A percentile compares a stretch with the other conserved stretches of the same genome.
Evolutionary conservation across 2,797 vertebrate genomes (phyloP).

Genomic region (Dallia pectoralis): DNA sequence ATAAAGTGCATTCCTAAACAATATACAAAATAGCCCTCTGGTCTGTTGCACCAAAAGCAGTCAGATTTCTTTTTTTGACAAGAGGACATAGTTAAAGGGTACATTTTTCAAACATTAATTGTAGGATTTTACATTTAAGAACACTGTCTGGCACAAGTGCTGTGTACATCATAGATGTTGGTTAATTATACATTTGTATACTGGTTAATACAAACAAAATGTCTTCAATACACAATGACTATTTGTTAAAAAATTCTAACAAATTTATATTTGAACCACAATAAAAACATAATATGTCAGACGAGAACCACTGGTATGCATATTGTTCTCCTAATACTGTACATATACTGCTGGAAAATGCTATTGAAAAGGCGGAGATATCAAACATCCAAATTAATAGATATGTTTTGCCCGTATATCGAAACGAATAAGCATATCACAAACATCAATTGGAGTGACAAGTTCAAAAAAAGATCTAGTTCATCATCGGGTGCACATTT

Average conservation of each 20-base stretch:
- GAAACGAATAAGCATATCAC: not conserved
- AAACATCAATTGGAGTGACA: not conserved
- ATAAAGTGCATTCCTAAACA: not conserved
- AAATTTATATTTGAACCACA: not conserved
- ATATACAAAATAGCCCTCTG: conserved; percentile 1
- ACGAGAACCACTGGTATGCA: not conserved
- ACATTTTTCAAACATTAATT: not conserved
- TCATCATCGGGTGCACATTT: not conserved
- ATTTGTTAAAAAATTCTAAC: not conserved
- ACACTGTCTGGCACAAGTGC: conserved; percentile 1
- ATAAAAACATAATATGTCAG: not conserved
- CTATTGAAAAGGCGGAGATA: not conserved
- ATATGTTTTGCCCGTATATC: not conserved
- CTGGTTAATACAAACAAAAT: not conserved
- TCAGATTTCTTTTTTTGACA: not conserved
- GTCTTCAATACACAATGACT: not conserved
- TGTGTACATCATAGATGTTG: not conserved
- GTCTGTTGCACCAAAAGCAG: not conserved
- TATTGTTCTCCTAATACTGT: not conserved
- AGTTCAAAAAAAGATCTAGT: not conserved
- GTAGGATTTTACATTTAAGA: not conserved
- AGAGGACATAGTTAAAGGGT: not conserved
- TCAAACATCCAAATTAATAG: not conserved
- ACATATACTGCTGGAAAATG: not conserved
- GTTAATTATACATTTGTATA: not conserved